A percentile compares a stretch with the other conserved stretches of the same genome.
These are phyloP conservation scores for Drosophila rubida DNA, from an alignment of 2,888 invertebrate species.

Conservation along the genomic window DNA sequence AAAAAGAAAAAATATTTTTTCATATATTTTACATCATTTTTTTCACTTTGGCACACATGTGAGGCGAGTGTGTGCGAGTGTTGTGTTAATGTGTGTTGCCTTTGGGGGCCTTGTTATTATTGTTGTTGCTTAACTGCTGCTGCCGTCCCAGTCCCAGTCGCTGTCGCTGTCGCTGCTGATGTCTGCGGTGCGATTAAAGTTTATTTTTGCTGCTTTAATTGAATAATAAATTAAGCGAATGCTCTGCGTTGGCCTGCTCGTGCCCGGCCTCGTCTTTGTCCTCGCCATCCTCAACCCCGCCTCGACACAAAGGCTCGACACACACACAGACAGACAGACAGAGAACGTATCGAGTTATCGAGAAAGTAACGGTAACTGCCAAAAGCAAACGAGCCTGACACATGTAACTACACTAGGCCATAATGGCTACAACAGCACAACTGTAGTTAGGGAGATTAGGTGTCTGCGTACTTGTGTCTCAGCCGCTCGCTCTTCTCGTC, in stretches of 20 bases:
- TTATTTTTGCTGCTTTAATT: constrained; percentile 78
- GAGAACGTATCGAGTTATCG: constrained; percentile 45
- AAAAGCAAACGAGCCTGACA: constrained; percentile 23
- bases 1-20: constrained; percentile 21
- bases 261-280: neutral
- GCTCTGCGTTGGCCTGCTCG: constrained; percentile 34
- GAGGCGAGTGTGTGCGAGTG: constrained; percentile 20
- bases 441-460: constrained; percentile 23
- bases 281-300: neutral
- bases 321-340: neutral
- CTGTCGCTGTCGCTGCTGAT: constrained; percentile 48
- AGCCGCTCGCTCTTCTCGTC: neutral
- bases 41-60: constrained; percentile 45
- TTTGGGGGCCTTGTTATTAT: constrained; percentile 46
- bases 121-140: constrained; percentile 20
- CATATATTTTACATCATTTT: constrained; percentile 36
- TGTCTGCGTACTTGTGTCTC: neutral
- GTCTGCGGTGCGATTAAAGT: constrained; percentile 71
- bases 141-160: constrained; percentile 1
- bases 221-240: constrained; percentile 78
- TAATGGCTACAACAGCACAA: constrained; percentile 22
- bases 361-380: constrained; percentile 45
- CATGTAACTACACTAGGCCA: constrained; percentile 30
- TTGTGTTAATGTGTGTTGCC: constrained; percentile 35
- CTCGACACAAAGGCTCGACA: constrained; percentile 32